These are phyloP conservation scores for Nymphalis urticae DNA, from an alignment of 2,888 invertebrate species.

Conservation along the genomic window DNA sequence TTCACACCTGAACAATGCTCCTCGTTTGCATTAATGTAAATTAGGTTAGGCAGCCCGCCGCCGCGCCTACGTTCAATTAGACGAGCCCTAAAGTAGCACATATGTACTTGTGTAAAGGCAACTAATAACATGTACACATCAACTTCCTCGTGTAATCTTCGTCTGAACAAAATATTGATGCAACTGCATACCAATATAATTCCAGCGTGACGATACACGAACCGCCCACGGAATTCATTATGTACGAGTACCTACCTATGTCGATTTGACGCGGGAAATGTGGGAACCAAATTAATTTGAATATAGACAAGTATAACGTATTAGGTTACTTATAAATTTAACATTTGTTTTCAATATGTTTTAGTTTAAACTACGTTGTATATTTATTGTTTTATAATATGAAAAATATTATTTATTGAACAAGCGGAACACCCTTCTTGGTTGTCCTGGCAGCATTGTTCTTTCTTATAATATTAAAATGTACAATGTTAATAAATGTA, in stretches of 20 bases:
- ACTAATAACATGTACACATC: slow-evolving; percentile 60
- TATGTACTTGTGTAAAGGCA: slow-evolving; percentile 69
- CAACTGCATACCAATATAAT: slow-evolving; percentile 49
- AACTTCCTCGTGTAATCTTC: slow-evolving; percentile 58
- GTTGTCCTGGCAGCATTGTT: too few species aligned
- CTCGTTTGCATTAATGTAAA: slow-evolving; percentile 82
- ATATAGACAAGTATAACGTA: slow-evolving; percentile 4
- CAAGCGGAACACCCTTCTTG: too few species aligned
- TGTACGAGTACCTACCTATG: slow-evolving; percentile 10
- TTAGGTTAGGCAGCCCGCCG: slow-evolving; percentile 76
- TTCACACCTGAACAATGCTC: slow-evolving; percentile 81
- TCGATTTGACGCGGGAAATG: slow-evolving; percentile 35
- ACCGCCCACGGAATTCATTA: slow-evolving; percentile 32
- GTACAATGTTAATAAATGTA: slow-evolving; percentile 14
- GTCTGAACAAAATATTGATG: slow-evolving; percentile 50
- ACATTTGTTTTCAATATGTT: neutral
- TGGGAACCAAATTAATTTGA: slow-evolving; percentile 39
- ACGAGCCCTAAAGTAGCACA: slow-evolving; percentile 73
- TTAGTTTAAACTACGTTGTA: neutral
- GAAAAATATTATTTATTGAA: too few species aligned
- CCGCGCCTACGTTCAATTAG: slow-evolving; percentile 78
- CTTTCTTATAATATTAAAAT: too few species aligned
- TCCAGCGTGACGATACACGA: slow-evolving; percentile 35
- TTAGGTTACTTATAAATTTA: neutral
- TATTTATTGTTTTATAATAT: neutral